phyloP scores from a whole-genome alignment of 2,888 invertebrate genomes.

The Spisula solida region DNA sequence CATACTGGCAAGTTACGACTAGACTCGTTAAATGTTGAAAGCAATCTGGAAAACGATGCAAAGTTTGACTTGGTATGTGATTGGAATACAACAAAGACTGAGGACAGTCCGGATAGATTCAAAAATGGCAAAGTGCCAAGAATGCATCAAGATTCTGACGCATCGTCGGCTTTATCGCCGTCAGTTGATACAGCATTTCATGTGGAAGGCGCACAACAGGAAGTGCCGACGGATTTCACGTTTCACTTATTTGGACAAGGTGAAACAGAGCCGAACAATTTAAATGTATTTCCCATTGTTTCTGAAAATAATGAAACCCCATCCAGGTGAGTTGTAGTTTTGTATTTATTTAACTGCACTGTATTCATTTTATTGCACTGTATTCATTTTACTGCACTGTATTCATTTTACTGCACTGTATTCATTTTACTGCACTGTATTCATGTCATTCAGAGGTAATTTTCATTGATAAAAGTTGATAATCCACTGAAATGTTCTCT shows the following conservation, averaged over 20 bases:
- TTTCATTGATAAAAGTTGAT: slow-evolving; percentile 20
- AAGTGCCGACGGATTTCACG: slow-evolving; percentile 77
- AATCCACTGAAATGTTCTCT: neutral
- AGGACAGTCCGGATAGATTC: slow-evolving; percentile 58
- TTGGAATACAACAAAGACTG: slow-evolving; percentile 68
- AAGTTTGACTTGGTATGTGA: slow-evolving; percentile 51
- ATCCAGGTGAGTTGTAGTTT: slow-evolving; percentile 30
- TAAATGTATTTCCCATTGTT: slow-evolving; percentile 47
- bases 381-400: neutral
- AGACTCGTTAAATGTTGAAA: slow-evolving; percentile 64
- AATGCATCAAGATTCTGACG: slow-evolving; percentile 72
- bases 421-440: neutral
- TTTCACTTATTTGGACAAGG: slow-evolving; percentile 80
- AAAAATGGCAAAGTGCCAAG: slow-evolving; percentile 78
- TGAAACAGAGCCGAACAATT: slow-evolving; percentile 53
- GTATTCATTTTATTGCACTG: neutral
- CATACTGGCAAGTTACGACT: slow-evolving; percentile 78
- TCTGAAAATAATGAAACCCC: slow-evolving; percentile 41
- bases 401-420: neutral
- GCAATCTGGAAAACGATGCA: slow-evolving; percentile 35
- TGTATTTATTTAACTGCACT: neutral
- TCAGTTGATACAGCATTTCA: slow-evolving; percentile 78
- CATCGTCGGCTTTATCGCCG: slow-evolving; percentile 68
- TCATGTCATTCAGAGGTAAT: neutral
- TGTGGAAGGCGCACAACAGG: slow-evolving; percentile 73